Percentiles rank a stretch among this genome's conserved stretches.
Evolutionary conservation across 1,140 invertebrate species (phyloP).

Genomic region (Myzus persicae): DNA sequence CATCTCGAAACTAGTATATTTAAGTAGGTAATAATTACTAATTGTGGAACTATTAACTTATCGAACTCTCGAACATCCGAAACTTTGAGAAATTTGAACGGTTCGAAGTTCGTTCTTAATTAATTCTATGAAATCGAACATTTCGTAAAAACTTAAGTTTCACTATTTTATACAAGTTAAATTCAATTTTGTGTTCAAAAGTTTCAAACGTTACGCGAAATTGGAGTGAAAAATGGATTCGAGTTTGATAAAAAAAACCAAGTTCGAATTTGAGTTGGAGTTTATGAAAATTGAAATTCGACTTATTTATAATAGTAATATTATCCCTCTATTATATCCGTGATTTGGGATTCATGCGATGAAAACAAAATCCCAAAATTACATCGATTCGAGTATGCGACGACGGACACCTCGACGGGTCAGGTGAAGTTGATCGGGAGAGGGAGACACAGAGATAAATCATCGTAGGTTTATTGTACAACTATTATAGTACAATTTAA

Average conservation of each 20-base stretch:
- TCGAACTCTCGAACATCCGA: background rate
- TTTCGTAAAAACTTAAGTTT: background rate
- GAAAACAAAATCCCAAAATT: background rate
- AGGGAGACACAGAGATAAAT: background rate
- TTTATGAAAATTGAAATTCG: too few species aligned
- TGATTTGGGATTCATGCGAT: background rate
- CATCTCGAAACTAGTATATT: background rate
- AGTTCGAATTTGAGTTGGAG: too few species aligned
- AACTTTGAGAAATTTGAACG: background rate
- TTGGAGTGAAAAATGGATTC: background rate
- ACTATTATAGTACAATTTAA: background rate
- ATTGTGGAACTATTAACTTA: background rate
- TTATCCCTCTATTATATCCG: too few species aligned
- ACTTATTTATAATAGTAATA: background rate
- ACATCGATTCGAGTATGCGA: background rate
- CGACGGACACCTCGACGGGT: background rate
- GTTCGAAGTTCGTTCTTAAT: background rate
- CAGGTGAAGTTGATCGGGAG: background rate
- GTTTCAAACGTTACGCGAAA: too few species aligned
- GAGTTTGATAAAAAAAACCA: too few species aligned
- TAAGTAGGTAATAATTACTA: too few species aligned
- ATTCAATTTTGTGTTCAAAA: background rate
- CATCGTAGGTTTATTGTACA: background rate
- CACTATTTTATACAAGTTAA: background rate
- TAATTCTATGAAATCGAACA: background rate